These are phyloP conservation scores for Spinus olivaceus DNA, from an alignment of 2,797 vertebrate species.

Conservation along the genomic window DNA sequence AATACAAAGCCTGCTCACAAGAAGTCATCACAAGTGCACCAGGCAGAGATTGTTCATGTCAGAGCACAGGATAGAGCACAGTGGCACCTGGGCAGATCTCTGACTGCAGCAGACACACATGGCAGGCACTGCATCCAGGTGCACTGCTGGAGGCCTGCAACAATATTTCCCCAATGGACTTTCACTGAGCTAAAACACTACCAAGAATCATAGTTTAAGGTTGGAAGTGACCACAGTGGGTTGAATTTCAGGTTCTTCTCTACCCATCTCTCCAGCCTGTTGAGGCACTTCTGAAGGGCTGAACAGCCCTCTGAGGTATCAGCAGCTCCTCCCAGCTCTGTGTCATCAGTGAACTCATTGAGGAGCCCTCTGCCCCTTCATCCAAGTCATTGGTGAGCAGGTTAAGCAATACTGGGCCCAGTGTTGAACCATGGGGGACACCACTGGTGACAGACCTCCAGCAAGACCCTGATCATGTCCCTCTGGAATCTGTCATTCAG, in stretches of 20 bases:
- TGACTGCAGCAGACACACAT: not conserved
- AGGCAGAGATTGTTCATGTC: not conserved
- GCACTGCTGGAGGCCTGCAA: not conserved
- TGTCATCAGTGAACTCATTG: not conserved
- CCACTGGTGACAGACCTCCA: not conserved
- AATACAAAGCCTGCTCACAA: not conserved
- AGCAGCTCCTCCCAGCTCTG: not conserved
- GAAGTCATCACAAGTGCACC: not conserved
- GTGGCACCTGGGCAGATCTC: not conserved
- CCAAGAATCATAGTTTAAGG: not conserved
- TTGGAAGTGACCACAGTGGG: not conserved
- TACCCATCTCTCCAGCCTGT: not conserved
- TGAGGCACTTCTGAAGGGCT: not conserved
- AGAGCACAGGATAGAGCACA: not conserved
- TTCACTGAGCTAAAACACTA: not conserved
- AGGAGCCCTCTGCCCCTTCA: not conserved
- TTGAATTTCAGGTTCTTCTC: not conserved
- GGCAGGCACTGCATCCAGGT: not conserved
- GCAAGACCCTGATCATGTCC: not conserved
- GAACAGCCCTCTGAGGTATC: too few species aligned
- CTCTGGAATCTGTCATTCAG: not conserved
- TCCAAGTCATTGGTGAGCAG: not conserved
- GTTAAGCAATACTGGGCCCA: not conserved
- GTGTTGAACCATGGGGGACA: too few species aligned
- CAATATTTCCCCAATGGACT: not conserved